Evolutionary conservation across 1,140 invertebrate species (phyloP), one percentile per base, ranked within the genome.

Genomic region (Trissolcus basalis): DNA sequence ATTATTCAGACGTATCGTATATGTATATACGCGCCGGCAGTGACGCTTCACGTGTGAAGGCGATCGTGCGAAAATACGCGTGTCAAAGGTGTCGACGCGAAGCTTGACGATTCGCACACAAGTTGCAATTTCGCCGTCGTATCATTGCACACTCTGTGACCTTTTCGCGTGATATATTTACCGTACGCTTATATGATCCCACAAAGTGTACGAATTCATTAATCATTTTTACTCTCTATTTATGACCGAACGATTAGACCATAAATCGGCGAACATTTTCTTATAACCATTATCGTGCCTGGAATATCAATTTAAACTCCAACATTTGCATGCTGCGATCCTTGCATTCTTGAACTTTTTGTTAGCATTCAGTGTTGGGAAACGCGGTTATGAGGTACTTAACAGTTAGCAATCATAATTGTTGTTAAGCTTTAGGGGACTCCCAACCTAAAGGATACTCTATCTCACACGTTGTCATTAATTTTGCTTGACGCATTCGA

Each of bases 161-260:
- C 71, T 74, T 74, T 74, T 27, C 39, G 19, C 56, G n/a, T 74
- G 71, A 74, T 74, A 74, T 74, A 68, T 74, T 74, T 74, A 68
- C 39, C 44, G 47, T 55, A 58, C 48, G 43, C 58, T 63, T 54
- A 6, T 27, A 49, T 68, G 45, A 68, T 63, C 39, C 51, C 43
- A 35, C 51, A 45, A 49, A 51, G 51, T 63, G 43, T 74, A 61
- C 53, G 58, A 61, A 74, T 74, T 74, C 63, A 74, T 74, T 63
- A 68, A 74, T 74, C 71, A 74, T 74, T 74, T 63, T 74, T 68
- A 58, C 58, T 65, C 58, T 45, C 45, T 51, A 74, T 74, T 74
- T 74, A 68, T 58, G 58, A 14, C 32, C 47, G 39, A 68, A 68
- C 47, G 63, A 74, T 68, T 67, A 67, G 50, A 74, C 63, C 47